These are phyloP conservation scores for Lethocerus indicus DNA, from an alignment of 1,140 invertebrate species.

Conservation along the genomic window DNA sequence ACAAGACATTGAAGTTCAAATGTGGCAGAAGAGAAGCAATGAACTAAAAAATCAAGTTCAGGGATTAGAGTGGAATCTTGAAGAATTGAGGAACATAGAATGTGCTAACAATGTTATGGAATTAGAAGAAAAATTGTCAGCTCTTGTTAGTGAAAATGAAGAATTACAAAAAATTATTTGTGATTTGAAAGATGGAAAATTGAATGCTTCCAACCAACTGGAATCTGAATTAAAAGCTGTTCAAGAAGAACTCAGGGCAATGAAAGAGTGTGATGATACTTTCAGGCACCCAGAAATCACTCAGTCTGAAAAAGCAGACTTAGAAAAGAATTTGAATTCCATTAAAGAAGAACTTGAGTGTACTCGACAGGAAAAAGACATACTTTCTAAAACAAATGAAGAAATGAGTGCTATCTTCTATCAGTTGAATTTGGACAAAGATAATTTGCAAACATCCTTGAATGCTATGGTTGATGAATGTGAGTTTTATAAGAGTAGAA, in stretches of 20 bases:
- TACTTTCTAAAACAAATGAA: constrained; percentile 20
- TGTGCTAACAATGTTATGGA: constrained; percentile 24
- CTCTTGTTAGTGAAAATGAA: constrained; percentile 14
- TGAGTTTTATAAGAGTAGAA: no score
- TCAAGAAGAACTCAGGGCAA: constrained; percentile 1
- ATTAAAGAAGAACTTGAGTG: constrained; percentile 27
- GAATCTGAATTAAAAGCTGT: constrained; percentile 2
- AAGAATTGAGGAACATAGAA: constrained; percentile 34
- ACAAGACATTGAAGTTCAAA: constrained; percentile 46
- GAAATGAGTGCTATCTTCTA: constrained; percentile 11
- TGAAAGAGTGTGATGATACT: no score
- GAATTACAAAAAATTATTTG: constrained; percentile 16
- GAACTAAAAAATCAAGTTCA: constrained; percentile 33
- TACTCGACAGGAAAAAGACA: constrained; percentile 23
- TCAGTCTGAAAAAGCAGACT: background rate
- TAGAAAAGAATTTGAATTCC: constrained; percentile 25
- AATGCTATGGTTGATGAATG: background rate
- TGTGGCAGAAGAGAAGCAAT: constrained; percentile 43
- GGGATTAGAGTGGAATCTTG: constrained; percentile 23
- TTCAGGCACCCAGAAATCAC: no score
- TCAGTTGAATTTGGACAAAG: background rate
- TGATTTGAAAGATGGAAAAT: constrained; percentile 6
- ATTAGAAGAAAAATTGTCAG: constrained; percentile 13
- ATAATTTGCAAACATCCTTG: background rate
- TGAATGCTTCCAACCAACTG: background rate